Percentiles rank a stretch among this genome's conserved stretches.
Conservation (phyloP, 1,140 invertebrate species). For the Drosophila leontia region DNA sequence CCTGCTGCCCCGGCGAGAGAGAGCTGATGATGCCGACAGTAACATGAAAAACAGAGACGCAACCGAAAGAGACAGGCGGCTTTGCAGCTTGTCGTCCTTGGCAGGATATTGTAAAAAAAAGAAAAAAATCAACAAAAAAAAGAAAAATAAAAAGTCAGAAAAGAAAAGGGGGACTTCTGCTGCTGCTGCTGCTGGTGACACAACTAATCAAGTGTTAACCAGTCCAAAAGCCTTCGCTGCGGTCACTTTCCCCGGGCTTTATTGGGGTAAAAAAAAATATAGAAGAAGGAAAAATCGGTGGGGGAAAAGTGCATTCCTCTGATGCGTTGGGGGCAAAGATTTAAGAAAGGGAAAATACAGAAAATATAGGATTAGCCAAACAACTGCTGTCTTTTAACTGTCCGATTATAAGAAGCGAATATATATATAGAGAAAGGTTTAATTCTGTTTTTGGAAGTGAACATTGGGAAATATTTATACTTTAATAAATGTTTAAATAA, state of each 20-base stretch:
- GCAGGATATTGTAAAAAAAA: constrained; percentile 1
- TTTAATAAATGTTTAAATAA: too few species aligned
- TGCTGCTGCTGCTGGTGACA: constrained; percentile 22
- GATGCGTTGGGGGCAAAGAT: constrained; percentile 20
- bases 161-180: constrained; percentile 5
- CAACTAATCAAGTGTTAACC: constrained; percentile 72
- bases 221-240: constrained; percentile 46
- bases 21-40: constrained; percentile 50
- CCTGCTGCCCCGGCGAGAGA: constrained; percentile 34
- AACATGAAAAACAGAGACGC: constrained; percentile 44
- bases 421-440: neutral
- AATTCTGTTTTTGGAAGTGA: neutral
- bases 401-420: constrained; percentile 10
- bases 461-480: neutral
- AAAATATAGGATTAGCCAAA: constrained; percentile 28
- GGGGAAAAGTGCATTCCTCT: neutral
- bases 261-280: neutral
- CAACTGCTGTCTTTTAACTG: constrained; percentile 38
- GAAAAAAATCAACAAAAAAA: neutral
- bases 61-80: constrained; percentile 31
- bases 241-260: constrained; percentile 29
- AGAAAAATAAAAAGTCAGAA: constrained; percentile 5
- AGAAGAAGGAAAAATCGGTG: neutral
- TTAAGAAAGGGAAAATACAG: neutral
- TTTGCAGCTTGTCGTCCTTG: constrained; percentile 40